Evolutionary conservation across 2,113 vertebrate genomes (phyloP), one percentile per base, ranked within the genome.

Genomic region (Gracilinanus agilis): DNA sequence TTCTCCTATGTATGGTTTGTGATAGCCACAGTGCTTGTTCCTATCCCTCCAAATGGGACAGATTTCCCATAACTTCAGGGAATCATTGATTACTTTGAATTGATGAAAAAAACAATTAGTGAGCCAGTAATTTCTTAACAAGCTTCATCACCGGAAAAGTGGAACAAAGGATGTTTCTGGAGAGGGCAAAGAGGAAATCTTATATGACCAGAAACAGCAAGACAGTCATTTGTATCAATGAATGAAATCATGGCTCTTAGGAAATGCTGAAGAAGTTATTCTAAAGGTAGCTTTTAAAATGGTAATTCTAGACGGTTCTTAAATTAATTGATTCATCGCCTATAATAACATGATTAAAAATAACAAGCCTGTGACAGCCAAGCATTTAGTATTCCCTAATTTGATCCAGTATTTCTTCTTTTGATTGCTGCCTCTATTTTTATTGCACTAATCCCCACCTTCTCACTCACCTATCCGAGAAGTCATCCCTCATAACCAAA

Each of bases 81-180:
- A 97, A 44, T 94, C 53, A 34, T 53, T 44, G 91, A 94, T 93
- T 91, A 56, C 3, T 40, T 91, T 53, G 89, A 92, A 7, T 0
- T 54, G 92, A 92, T 49, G 49, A 49, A 49, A 53, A 29, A 93
- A 95, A 92, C 67, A 94, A 95, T 16, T 93, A n/a, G 89, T 94
- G 96, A 83, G 67, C 61, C 25, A 94, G 89, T 67, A 97, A 93
- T 97, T 97, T 96, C 95, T 96, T 89, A 96, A 94, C 54, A 67
- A 40, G 67, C 16, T 19, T 83, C 34, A 83, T 40, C n/a, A 40
- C 67, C n/a, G 23, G n/a, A 83, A 83, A 83, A 83, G 1, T 83
- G n/a, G 5, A 75, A 75, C 61, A 40, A 40, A 83, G 67, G 34
- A 23, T 83, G 67, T 40, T 83, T 83, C 49, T 40, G 19, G 67